Evolutionary conservation across 2,113 vertebrate species (phyloP).

Genomic region (Danio rerio): DNA sequence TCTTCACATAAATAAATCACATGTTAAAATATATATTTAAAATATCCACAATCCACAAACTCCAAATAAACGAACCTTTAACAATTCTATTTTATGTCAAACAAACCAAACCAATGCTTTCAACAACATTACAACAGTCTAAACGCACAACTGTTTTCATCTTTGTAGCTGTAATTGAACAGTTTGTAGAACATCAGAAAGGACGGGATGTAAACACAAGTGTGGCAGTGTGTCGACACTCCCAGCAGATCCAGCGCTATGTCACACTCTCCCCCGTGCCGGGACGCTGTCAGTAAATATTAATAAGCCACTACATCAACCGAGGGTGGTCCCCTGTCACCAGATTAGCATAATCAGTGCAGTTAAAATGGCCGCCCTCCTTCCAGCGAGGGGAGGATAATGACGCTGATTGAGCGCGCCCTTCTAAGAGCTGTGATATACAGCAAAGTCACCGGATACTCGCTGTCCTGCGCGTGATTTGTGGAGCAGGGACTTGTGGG

Average conservation of each 20-base stretch:
- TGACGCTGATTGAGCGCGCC: slow-evolving; percentile 53
- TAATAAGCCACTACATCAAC: slow-evolving; percentile 60
- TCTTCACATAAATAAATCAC: no score
- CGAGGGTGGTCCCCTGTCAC: slow-evolving; percentile 54
- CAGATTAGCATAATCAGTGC: slow-evolving; percentile 59
- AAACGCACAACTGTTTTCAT: neutral
- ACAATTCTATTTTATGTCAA: no score
- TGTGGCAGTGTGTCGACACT: slow-evolving; percentile 24
- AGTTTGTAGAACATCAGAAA: slow-evolving; percentile 52
- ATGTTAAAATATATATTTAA: no score
- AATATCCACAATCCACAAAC: no score
- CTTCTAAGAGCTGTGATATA: slow-evolving; percentile 52
- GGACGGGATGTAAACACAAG: slow-evolving; percentile 29
- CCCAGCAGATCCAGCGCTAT: slow-evolving; percentile 44
- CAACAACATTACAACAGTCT: neutral
- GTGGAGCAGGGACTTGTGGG: slow-evolving; percentile 23
- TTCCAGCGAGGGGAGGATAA: slow-evolving; percentile 47
- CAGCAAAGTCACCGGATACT: slow-evolving; percentile 44
- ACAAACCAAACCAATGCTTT: no score
- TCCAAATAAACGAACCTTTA: no score
- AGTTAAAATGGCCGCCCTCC: slow-evolving; percentile 54
- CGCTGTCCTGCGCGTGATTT: slow-evolving; percentile 45
- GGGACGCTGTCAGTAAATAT: slow-evolving; percentile 59
- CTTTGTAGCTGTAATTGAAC: slow-evolving; percentile 42
- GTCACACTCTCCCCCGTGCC: slow-evolving; percentile 49